Evolutionary conservation across 2,113 vertebrate species (phyloP).

Genomic region (Uria lomvia): DNA sequence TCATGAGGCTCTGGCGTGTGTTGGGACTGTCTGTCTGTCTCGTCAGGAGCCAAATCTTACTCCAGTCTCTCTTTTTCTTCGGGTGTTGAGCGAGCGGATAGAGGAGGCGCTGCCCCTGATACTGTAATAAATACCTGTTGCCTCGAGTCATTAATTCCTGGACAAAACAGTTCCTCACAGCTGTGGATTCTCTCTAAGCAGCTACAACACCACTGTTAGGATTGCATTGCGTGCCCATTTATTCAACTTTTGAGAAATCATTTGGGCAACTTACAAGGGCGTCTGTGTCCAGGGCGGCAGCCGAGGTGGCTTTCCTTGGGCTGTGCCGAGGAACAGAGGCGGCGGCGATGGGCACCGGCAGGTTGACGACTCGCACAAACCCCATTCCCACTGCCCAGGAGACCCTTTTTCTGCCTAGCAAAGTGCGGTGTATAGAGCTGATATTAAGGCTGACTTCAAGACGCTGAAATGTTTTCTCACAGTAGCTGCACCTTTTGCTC

Average conservation of each 20-base stretch:
- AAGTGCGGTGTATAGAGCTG: background rate
- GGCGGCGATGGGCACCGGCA: fast-evolving
- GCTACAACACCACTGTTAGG: fast-evolving
- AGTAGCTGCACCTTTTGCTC: background rate
- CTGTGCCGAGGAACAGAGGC: fast-evolving
- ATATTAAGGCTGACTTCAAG: background rate
- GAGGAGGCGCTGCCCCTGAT: background rate
- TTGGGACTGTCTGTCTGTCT: background rate
- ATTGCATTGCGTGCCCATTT: fast-evolving
- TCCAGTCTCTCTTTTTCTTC: background rate
- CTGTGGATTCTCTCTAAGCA: background rate
- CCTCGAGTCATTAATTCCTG: too few species aligned
- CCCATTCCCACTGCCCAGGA: fast-evolving
- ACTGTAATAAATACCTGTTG: background rate
- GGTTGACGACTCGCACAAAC: fast-evolving
- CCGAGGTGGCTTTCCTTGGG: fast-evolving
- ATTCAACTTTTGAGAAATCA: background rate
- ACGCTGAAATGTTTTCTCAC: background rate
- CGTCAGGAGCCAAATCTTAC: background rate
- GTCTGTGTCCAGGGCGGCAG: background rate
- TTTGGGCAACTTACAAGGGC: fast-evolving
- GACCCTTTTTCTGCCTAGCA: background rate
- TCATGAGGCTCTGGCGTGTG: background rate
- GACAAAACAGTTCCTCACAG: background rate
- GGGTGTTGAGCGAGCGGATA: background rate